phyloP scores from a whole-genome alignment of 2,113 vertebrate genomes.

The Cettia cetti region DNA sequence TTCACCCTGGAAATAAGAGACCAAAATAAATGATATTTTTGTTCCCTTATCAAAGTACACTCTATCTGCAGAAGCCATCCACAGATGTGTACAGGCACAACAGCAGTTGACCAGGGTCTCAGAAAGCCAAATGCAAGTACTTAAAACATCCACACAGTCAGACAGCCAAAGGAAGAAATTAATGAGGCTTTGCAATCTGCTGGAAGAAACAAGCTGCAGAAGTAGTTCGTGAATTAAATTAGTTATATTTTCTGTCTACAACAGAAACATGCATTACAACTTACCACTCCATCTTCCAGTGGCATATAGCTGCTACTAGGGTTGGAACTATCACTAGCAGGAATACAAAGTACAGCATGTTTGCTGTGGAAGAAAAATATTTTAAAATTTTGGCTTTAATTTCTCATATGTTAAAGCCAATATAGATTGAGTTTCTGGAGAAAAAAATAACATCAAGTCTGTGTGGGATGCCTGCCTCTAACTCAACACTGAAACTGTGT shows the following conservation, averaged over 20 bases:
- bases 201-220: neutral
- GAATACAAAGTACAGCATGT: constrained; percentile 2
- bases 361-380: constrained; percentile 46
- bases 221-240: neutral
- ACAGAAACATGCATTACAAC: neutral
- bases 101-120: neutral
- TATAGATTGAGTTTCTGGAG: neutral
- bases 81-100: neutral
- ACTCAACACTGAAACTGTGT: neutral
- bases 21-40: neutral
- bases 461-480: rapidly evolving
- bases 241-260: neutral
- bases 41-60: neutral
- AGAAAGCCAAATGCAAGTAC: neutral
- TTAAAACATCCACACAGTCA: neutral
- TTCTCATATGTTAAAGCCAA: neutral
- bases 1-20: constrained; percentile 59
- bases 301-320: constrained; percentile 19
- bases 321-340: constrained; percentile 35
- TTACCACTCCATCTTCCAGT: constrained; percentile 73
- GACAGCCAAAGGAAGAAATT: neutral
- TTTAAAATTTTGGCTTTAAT: neutral
- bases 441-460: neutral
- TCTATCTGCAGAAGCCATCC: neutral
- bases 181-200: neutral